Evolutionary conservation across 2,113 vertebrate genomes (phyloP).

Genomic region (Catagonus wagneri): DNA sequence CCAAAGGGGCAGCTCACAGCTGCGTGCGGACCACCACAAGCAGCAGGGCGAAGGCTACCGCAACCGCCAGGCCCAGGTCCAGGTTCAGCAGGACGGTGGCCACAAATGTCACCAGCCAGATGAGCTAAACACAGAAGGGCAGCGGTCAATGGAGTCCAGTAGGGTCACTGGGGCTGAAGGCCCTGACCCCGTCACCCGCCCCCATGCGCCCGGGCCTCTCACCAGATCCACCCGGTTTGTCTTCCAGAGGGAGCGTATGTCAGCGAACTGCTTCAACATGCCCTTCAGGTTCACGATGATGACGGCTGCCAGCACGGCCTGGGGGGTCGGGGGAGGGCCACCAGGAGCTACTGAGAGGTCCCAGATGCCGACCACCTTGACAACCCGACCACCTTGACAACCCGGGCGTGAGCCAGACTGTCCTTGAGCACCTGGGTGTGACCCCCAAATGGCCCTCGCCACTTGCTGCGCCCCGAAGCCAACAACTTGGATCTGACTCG

Average conservation of each 20-base stretch:
- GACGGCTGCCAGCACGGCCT: slow-evolving; percentile 94
- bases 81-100: slow-evolving; percentile 93
- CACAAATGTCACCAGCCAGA: slow-evolving; percentile 94
- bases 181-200: fast-evolving
- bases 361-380: too few relatives aligned
- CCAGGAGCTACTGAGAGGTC: background rate
- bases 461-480: background rate
- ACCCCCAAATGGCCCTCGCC: background rate
- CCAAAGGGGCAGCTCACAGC: slow-evolving; percentile 88
- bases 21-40: slow-evolving; percentile 95
- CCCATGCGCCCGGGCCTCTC: slow-evolving; percentile 55
- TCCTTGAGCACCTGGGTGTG: background rate
- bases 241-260: slow-evolving; percentile 91
- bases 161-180: too few relatives aligned
- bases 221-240: slow-evolving; percentile 94
- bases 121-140: slow-evolving; percentile 82
- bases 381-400: too few relatives aligned
- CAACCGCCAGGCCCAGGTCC: slow-evolving; percentile 91
- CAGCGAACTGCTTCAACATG: slow-evolving; percentile 95
- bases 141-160: background rate
- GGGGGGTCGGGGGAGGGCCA: slow-evolving; percentile 1
- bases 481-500: background rate
- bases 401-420: background rate
- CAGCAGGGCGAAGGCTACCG: slow-evolving; percentile 92
- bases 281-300: slow-evolving; percentile 95